Percentiles rank a stretch among this genome's conserved stretches.
Evolutionary conservation across 2,888 invertebrate genomes (phyloP).

Genomic region (Cryptocephalus primarius): DNA sequence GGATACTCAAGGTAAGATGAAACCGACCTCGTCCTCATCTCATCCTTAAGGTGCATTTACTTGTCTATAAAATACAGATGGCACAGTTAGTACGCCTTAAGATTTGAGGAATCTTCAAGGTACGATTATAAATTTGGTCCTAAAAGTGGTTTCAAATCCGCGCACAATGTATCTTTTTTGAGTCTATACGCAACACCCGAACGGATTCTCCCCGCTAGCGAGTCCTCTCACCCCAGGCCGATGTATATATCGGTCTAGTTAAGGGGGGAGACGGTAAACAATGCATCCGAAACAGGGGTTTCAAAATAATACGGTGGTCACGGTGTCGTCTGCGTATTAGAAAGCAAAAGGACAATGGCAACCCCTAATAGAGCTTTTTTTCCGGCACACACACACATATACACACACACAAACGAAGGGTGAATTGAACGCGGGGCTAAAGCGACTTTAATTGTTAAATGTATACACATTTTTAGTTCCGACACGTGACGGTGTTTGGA

Average conservation of each 20-base stretch:
- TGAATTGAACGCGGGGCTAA: slow-evolving; percentile 19
- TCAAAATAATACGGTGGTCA: slow-evolving; percentile 22
- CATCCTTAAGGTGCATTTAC: no score
- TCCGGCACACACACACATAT: slow-evolving; percentile 14
- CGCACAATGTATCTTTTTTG: no score
- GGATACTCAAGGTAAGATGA: no score
- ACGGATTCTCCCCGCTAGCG: no score
- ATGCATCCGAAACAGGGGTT: slow-evolving; percentile 18
- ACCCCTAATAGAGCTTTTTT: slow-evolving; percentile 18
- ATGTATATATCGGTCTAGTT: slow-evolving; percentile 9
- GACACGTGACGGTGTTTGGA: slow-evolving; percentile 26
- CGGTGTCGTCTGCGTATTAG: slow-evolving; percentile 20
- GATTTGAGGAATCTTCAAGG: no score
- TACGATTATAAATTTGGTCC: no score
- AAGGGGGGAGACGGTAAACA: slow-evolving; percentile 13
- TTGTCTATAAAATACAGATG: no score
- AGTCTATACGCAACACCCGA: no score
- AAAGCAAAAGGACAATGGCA: slow-evolving; percentile 15
- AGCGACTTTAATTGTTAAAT: slow-evolving; percentile 29
- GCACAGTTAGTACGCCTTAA: no score
- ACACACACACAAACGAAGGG: slow-evolving; percentile 17
- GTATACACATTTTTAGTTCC: slow-evolving; percentile 22
- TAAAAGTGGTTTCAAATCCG: no score
- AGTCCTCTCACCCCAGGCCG: neutral
- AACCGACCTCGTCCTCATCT: no score